These are phyloP conservation scores for Sebastes paucispinis DNA, from an alignment of 2,797 vertebrate genomes.

Conservation along the genomic window DNA sequence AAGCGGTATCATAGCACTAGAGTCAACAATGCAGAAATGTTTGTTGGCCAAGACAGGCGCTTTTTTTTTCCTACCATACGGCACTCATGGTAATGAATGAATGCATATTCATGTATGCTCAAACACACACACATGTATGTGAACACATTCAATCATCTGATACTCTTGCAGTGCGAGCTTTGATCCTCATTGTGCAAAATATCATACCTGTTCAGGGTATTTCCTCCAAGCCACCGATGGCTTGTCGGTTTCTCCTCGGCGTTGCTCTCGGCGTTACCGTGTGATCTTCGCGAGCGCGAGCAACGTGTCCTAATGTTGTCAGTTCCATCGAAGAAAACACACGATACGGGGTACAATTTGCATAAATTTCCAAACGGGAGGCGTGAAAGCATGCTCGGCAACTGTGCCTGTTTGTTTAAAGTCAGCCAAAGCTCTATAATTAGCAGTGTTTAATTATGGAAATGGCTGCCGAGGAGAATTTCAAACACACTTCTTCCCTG, in stretches of 20 bases:
- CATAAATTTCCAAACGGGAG: constrained; percentile 88
- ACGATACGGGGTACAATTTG: constrained; percentile 86
- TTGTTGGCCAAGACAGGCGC: constrained; percentile 60
- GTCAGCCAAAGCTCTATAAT: constrained; percentile 96
- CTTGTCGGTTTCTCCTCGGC: constrained; percentile 78
- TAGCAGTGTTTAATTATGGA: constrained; percentile 99
- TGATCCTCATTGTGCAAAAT: constrained; percentile 61
- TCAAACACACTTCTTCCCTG: constrained; percentile 92
- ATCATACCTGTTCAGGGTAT: constrained; percentile 74
- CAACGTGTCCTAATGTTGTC: constrained; percentile 79
- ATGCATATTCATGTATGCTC: constrained; percentile 73
- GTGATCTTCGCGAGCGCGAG: constrained; percentile 78
- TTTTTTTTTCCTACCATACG: constrained; percentile 41
- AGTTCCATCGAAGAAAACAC: constrained; percentile 82
- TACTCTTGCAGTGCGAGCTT: constrained; percentile 65
- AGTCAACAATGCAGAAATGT: constrained; percentile 76
- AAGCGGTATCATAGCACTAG: constrained; percentile 74
- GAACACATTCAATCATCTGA: constrained; percentile 73
- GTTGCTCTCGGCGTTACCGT: constrained; percentile 67
- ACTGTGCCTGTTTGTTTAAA: constrained; percentile 91
- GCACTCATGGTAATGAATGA: constrained; percentile 76
- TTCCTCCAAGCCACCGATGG: constrained; percentile 82
- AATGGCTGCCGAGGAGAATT: constrained; percentile 96
- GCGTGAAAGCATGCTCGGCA: constrained; percentile 83
- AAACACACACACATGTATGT: constrained; percentile 40